Conservation (phyloP, 2,888 invertebrate species). For the Drosophila demipolita region DNA sequence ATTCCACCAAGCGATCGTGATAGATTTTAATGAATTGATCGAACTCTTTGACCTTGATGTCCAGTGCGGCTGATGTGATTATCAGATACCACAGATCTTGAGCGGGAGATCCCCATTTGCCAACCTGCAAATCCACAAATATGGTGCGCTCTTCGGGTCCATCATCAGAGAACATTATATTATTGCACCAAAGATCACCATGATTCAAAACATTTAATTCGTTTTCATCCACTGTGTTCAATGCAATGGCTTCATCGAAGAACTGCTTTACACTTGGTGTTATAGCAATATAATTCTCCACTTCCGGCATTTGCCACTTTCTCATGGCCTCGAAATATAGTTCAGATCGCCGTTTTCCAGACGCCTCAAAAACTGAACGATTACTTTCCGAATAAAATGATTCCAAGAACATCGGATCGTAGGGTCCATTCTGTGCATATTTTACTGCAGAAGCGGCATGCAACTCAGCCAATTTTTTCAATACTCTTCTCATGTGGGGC, state of each 20-base stretch:
- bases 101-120: constrained; percentile 80
- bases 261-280: constrained; percentile 24
- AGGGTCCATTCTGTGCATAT: constrained; percentile 64
- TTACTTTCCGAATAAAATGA: constrained; percentile 48
- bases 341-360: constrained; percentile 29
- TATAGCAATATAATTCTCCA: constrained; percentile 58
- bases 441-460: constrained; percentile 81
- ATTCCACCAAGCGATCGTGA: constrained; percentile 73
- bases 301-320: constrained; percentile 64
- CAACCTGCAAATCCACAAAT: constrained; percentile 79
- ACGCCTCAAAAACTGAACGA: constrained; percentile 37
- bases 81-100: constrained; percentile 81
- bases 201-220: constrained; percentile 81
- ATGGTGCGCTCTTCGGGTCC: constrained; percentile 63
- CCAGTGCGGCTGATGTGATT: constrained; percentile 64
- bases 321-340: constrained; percentile 51
- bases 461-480: constrained; percentile 78
- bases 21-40: constrained; percentile 80
- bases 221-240: constrained; percentile 53
- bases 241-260: constrained; percentile 40
- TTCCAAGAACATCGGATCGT: constrained; percentile 37
- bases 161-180: constrained; percentile 76
- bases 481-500: constrained; percentile 67
- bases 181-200: constrained; percentile 82
- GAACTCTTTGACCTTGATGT: constrained; percentile 76